Percentiles rank a stretch among this genome's conserved stretches.
These are phyloP conservation scores for Pelvicachromis taeniatus DNA, from an alignment of 2,113 vertebrate genomes.

Conservation along the genomic window DNA sequence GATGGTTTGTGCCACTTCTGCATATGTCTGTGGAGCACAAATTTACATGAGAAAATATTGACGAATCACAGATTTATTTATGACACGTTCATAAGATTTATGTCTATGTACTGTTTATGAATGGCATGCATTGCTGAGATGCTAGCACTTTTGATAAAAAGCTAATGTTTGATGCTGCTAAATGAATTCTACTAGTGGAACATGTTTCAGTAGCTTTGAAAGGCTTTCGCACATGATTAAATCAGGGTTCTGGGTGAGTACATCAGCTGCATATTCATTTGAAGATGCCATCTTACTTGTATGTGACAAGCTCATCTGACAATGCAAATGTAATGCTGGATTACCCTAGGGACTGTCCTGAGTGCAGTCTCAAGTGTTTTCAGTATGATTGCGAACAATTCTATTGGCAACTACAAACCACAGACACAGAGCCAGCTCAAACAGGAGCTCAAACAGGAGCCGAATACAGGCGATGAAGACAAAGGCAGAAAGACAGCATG, in stretches of 20 bases:
- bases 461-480: background rate
- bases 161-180: background rate
- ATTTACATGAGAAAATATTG: background rate
- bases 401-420: background rate
- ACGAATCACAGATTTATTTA: too few species aligned
- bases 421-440: background rate
- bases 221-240: background rate
- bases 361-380: background rate
- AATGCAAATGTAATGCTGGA: background rate
- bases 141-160: background rate
- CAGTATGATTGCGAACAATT: background rate
- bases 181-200: background rate
- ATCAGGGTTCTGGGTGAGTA: rapidly evolving
- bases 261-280: background rate
- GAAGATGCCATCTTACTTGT: background rate
- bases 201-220: background rate
- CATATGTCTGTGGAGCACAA: background rate
- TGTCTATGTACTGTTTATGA: too few species aligned
- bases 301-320: background rate
- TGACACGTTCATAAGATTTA: too few species aligned
- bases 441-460: too few species aligned
- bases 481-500: background rate
- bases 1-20: background rate
- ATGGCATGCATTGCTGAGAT: too few species aligned
- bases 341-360: rapidly evolving